phyloP scores from a whole-genome alignment of 2,888 invertebrate genomes.

The Pandemis cinnamomeana region DNA sequence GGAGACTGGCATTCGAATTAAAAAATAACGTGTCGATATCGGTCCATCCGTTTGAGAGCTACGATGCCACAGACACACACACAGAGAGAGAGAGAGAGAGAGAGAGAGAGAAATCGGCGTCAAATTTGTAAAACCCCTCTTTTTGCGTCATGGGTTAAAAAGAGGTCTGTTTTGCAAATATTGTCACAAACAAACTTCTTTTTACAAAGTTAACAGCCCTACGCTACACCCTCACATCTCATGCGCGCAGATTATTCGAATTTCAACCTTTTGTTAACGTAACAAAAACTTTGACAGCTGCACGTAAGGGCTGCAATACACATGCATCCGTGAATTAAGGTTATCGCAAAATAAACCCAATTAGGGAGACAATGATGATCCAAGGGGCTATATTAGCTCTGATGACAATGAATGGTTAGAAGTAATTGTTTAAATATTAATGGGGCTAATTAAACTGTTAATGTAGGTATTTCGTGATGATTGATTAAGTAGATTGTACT shows the following conservation, averaged over 20 bases:
- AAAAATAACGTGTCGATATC: too few relatives aligned
- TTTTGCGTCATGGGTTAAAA: too few relatives aligned
- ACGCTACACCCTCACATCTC: background rate
- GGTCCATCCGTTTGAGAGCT: too few relatives aligned
- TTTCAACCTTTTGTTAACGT: background rate
- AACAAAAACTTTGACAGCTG: background rate
- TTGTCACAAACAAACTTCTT: too few relatives aligned
- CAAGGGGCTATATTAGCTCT: conserved; percentile 23
- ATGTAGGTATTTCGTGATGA: too few relatives aligned
- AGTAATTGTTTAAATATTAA: background rate
- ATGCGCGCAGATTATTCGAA: background rate
- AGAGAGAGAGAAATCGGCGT: too few relatives aligned
- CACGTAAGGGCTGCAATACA: conserved; percentile 16
- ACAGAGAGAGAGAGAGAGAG: too few relatives aligned
- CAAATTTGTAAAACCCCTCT: too few relatives aligned
- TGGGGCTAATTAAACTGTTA: background rate
- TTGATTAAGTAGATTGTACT: too few relatives aligned
- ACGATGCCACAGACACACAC: too few relatives aligned
- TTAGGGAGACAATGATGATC: conserved; percentile 31
- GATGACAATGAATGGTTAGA: conserved; percentile 4
- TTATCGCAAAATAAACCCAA: conserved; percentile 25
- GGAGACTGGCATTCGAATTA: too few relatives aligned
- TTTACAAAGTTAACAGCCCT: background rate
- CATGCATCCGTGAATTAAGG: conserved; percentile 29
- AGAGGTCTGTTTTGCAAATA: too few relatives aligned